These are phyloP conservation scores for Zhuqinia jingwanae DNA, from an alignment of 2,888 invertebrate genomes.

Conservation along the genomic window DNA sequence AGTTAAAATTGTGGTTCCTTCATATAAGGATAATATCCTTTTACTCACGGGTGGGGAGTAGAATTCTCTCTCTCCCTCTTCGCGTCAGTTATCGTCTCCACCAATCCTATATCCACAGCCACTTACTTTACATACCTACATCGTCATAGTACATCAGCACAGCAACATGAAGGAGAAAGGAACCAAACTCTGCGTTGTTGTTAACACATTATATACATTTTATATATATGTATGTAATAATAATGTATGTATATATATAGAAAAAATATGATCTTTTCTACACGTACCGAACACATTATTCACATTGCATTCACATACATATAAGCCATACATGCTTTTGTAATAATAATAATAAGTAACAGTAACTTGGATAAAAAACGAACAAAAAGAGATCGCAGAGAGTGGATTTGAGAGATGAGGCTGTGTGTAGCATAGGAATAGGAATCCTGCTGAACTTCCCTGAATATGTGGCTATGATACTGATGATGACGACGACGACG, in stretches of 20 bases:
- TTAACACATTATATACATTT: too few species aligned
- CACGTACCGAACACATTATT: background rate
- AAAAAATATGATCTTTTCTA: background rate
- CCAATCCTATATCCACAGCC: slow-evolving; percentile 65
- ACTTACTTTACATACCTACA: slow-evolving; percentile 51
- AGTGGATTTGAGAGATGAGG: slow-evolving; percentile 33
- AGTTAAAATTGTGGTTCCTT: slow-evolving; percentile 62
- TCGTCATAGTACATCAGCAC: slow-evolving; percentile 36
- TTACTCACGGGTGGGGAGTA: slow-evolving; percentile 68
- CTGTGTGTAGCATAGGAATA: background rate
- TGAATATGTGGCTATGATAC: slow-evolving; percentile 35
- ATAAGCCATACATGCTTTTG: background rate
- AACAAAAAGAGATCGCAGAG: slow-evolving; percentile 16
- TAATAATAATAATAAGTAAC: too few species aligned
- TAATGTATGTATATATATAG: background rate
- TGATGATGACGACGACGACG: slow-evolving; percentile 34
- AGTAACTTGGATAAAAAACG: background rate
- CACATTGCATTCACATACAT: background rate
- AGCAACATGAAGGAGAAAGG: slow-evolving; percentile 40
- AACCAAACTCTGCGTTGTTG: slow-evolving; percentile 22
- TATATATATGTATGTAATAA: too few species aligned
- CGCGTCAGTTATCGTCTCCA: slow-evolving; percentile 61
- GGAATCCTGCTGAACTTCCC: slow-evolving; percentile 12
- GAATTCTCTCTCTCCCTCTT: slow-evolving; percentile 49
- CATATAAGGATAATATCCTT: slow-evolving; percentile 61